Conservation (phyloP, 2,797 vertebrate species). For the Graptemys geographica region DNA sequence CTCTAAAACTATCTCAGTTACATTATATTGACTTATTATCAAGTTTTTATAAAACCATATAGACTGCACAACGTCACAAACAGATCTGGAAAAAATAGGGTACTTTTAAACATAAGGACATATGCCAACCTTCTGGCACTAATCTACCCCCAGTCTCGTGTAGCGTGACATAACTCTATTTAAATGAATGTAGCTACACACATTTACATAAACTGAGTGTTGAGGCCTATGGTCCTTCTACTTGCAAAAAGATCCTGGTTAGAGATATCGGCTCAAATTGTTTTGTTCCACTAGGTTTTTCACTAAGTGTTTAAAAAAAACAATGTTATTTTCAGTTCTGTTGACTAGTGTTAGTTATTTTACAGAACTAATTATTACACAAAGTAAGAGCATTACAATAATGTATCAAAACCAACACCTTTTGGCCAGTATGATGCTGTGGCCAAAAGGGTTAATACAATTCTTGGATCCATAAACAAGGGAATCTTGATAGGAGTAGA, state of each 20-base stretch:
- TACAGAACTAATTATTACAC: background rate
- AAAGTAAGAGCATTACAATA: background rate
- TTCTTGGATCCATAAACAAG: background rate
- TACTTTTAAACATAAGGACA: background rate
- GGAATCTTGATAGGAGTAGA: background rate
- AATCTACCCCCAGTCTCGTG: background rate
- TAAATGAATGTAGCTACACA: background rate
- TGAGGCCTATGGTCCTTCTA: background rate
- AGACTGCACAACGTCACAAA: no score
- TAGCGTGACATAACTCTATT: background rate
- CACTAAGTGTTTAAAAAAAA: background rate
- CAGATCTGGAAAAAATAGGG: background rate
- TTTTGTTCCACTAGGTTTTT: background rate
- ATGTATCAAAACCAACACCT: background rate
- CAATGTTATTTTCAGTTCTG: background rate
- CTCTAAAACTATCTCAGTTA: no score
- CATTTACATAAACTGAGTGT: background rate
- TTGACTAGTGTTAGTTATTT: background rate
- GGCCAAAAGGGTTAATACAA: background rate
- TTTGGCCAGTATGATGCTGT: background rate
- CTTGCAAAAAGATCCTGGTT: background rate
- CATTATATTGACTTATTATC: no score
- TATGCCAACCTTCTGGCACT: background rate
- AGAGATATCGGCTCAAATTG: background rate
- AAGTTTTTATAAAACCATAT: no score